Conservation (phyloP, 2,113 vertebrate genomes). For the Urocitellus parryii region DNA sequence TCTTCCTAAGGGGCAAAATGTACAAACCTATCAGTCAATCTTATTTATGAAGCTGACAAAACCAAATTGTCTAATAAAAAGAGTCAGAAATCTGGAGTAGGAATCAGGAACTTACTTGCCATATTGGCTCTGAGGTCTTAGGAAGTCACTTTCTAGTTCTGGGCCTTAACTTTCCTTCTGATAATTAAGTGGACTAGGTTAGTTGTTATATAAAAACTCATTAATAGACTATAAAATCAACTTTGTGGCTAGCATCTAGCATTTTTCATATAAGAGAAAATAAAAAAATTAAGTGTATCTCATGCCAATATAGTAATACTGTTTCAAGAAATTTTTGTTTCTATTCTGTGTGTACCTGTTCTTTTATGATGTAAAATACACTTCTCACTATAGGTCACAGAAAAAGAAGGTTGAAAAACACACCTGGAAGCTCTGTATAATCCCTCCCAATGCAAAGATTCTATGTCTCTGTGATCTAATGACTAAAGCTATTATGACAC, state of each 20-base stretch:
- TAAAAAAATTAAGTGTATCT: slow-evolving; percentile 8
- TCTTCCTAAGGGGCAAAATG: slow-evolving; percentile 48
- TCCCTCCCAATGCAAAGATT: background rate
- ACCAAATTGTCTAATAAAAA: background rate
- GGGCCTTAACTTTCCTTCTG: background rate
- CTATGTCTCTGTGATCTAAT: background rate
- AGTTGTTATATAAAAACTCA: slow-evolving; percentile 30
- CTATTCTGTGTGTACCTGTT: background rate
- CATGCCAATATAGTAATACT: background rate
- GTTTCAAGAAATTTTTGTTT: slow-evolving; percentile 42
- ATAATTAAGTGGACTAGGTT: slow-evolving; percentile 23
- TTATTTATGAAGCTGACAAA: slow-evolving; percentile 51
- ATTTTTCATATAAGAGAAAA: background rate
- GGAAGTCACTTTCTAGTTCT: slow-evolving; percentile 23
- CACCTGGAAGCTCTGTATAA: background rate
- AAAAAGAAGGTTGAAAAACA: slow-evolving; percentile 56
- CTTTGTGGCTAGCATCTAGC: background rate
- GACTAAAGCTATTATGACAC: background rate
- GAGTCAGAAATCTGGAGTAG: background rate
- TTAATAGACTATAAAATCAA: slow-evolving; percentile 26
- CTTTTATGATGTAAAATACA: slow-evolving; percentile 26
- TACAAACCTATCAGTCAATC: slow-evolving; percentile 43
- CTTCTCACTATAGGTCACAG: slow-evolving; percentile 24
- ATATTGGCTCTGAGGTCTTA: background rate
- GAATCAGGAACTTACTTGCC: background rate